Base-by-base conservation (phyloP, 1,140 invertebrate species). In the Drosophila tristis region DNA sequence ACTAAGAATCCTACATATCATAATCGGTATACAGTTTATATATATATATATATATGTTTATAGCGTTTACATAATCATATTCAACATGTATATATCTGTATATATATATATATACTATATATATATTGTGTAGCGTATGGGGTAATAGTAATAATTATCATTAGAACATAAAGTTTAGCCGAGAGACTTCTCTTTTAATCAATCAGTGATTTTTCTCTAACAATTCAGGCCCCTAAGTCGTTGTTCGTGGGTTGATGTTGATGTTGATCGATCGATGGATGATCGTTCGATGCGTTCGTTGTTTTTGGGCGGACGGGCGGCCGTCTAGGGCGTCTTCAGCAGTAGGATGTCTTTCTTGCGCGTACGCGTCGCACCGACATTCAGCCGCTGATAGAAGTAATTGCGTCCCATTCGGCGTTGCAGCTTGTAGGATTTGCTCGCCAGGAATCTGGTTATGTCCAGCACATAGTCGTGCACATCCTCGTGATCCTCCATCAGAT, bases 301-400 rank as follows among this genome's bases (percentile, higher is more conserved):
- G 3, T 64, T 71, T 25, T 25, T 20, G 20, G 23, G 4, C 2
- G 23, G 23, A 3, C 3, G 4, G 61, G 13, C n/a, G 11, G 11
- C 4, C 6, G 44, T 57, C 67, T 78, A 79, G 48, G 85, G 85
- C 67, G 86, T 91, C 73, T 91, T 91, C 13, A 91, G 74, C 56
- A 91, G 54, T n/a, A 91, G 63, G 48, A 91, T 91, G 63, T 91
- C 90, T 87, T 91, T 91, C 74, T 91, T 92, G 67, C 91, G 84
- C 66, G 89, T 92, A 51, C 85, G 86, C 76, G 81, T 90, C 63
- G 74, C 73, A 29, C 68, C 73, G 57, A 82, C 74, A 62, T 90
- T 85, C 49, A 86, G 64, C n/a, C 78, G 84, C 67, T 92, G 90
- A 76, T 91, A 92, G 77, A 92, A 92, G 71, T 90, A 92, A 55